Evolutionary conservation across 2,888 invertebrate species (phyloP).

Genomic region (Caprella mutica): DNA sequence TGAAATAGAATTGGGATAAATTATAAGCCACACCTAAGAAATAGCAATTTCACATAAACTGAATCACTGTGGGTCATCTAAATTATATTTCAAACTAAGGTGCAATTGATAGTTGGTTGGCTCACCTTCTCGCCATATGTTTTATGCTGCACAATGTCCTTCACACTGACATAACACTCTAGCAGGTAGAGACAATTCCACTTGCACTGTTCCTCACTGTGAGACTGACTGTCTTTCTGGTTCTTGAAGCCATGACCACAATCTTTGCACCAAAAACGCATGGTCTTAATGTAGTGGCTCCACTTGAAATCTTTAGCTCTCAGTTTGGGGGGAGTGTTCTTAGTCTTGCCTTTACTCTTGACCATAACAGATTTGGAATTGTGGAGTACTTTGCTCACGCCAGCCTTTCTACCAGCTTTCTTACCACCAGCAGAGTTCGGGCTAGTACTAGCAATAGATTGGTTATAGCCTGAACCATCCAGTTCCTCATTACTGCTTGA

Average conservation of each 20-base stretch:
- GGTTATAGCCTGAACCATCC: constrained; percentile 12
- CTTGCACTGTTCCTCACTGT: constrained; percentile 30
- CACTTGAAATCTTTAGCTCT: constrained; percentile 34
- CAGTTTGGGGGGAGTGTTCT: constrained; percentile 18
- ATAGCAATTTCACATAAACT: too few species aligned
- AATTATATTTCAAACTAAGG: too few species aligned
- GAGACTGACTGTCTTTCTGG: constrained; percentile 27
- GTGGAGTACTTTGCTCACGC: constrained; percentile 28
- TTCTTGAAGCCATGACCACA: constrained; percentile 33
- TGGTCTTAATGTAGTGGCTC: constrained; percentile 34
- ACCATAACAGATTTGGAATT: constrained; percentile 33
- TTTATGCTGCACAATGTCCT: constrained; percentile 27
- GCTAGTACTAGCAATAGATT: too few species aligned
- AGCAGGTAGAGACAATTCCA: constrained; percentile 34
- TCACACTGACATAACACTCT: constrained; percentile 33
- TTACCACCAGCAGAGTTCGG: constrained; percentile 1
- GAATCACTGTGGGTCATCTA: too few species aligned
- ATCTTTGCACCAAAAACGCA: constrained; percentile 33
- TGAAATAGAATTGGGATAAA: too few species aligned
- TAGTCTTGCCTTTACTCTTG: constrained; percentile 1
- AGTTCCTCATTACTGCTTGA: neutral
- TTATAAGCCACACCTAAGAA: too few species aligned
- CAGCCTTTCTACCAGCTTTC: constrained; percentile 9
- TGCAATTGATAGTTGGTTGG: too few species aligned
- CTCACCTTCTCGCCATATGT: constrained; percentile 32